Conservation (phyloP, 2,113 vertebrate genomes). For the Poecile atricapillus region DNA sequence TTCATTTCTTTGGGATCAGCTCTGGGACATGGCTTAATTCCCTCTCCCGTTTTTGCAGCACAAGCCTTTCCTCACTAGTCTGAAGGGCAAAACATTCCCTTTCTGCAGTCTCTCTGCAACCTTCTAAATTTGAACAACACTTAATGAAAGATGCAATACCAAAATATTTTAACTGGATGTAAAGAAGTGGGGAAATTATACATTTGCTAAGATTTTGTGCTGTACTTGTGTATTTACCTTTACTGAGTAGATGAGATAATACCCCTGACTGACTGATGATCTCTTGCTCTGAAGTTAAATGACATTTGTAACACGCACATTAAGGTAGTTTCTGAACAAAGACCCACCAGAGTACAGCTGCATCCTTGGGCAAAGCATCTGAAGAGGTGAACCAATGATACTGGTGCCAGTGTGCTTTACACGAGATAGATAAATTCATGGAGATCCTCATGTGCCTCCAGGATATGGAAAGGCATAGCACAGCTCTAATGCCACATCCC, state of each 20-base stretch:
- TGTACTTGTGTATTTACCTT: neutral
- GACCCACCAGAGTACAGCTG: neutral
- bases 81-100: neutral
- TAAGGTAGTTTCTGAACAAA: neutral
- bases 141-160: neutral
- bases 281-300: neutral
- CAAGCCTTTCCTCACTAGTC: neutral
- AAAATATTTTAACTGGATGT: neutral
- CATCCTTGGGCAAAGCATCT: neutral
- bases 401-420: neutral
- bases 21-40: neutral
- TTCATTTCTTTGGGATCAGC: neutral
- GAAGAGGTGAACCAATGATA: neutral
- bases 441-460: neutral
- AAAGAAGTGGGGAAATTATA: neutral
- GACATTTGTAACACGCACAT: neutral
- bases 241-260: neutral
- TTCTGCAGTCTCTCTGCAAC: neutral
- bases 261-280: neutral
- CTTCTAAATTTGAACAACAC: neutral
- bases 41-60: neutral
- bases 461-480: neutral
- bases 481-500: neutral
- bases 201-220: neutral
- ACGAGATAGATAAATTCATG: fast-evolving